Evolutionary conservation across 2,113 vertebrate species (phyloP).

Genomic region (Aldabrachelys gigantea): DNA sequence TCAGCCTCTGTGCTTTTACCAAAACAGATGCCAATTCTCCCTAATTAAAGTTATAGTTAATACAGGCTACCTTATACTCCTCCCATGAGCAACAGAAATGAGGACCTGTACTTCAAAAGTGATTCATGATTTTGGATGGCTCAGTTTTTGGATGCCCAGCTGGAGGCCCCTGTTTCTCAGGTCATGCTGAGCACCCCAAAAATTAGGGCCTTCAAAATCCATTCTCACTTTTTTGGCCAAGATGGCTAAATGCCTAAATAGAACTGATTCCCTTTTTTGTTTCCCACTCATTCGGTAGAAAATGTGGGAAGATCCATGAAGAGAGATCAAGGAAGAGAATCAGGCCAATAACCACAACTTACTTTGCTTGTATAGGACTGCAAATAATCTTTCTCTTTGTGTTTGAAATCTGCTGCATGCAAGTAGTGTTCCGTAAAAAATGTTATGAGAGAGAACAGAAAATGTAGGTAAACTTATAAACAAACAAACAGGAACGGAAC

Average conservation of each 20-base stretch:
- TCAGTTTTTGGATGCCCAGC: not conserved
- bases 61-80: not conserved
- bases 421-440: constrained; percentile 10
- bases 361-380: not conserved
- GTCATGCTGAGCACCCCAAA: not conserved
- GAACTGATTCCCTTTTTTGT: not conserved
- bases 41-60: not conserved
- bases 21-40: constrained; percentile 41
- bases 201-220: not conserved
- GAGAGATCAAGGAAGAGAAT: not conserved
- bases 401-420: not conserved
- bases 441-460: not conserved
- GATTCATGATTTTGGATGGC: not conserved
- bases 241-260: not conserved
- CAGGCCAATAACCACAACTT: not conserved
- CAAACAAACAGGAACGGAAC: not conserved
- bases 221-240: not conserved
- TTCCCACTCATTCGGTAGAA: not conserved
- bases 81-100: not conserved
- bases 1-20: constrained; percentile 30
- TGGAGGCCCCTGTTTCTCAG: not conserved
- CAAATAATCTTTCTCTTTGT: not conserved
- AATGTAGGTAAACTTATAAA: not conserved
- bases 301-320: not conserved
- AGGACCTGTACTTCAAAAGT: not conserved